Evolutionary conservation across 2,113 vertebrate species (phyloP), one percentile per base, ranked within the genome.

Genomic region (Hydrochoerus hydrochaeris): DNA sequence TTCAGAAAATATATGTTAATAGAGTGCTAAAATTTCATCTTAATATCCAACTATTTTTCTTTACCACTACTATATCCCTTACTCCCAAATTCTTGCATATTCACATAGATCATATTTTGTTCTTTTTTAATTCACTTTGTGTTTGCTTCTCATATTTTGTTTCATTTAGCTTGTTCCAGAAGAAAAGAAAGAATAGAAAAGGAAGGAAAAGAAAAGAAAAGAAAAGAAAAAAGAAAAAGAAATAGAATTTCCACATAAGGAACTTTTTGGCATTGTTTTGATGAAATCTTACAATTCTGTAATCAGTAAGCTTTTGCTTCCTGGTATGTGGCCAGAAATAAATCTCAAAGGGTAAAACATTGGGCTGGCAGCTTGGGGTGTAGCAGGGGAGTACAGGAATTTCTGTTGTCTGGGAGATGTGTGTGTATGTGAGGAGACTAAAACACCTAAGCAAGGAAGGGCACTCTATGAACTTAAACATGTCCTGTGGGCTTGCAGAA

Each of bases 391-490:
- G 38, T 41, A 2, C 6, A n/a, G 52, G 26, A 38, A 71, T 71
- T 32, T 60, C 46, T 30, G 67, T 19, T 52, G 41, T 28, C 65
- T 52, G 2, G 22, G 57, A 78, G 57, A 81, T 82, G 32, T 65
- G 63, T 63, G 54, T 54, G 16, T 84, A 17, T 44, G 49, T 63
- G 9, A 11, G 44, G 44, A 30, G 44, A 78, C 44, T 12, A 35
- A 22, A 8, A 10, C 62, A 73, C 58, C 85, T 85, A 60, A 54
- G 54, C 38, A 88, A 95, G 26, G n/a, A 67, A 38, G 60, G 28
- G 60, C 2, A 69, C 52, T 92, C 81, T 94, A 75, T 96, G 85
- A 97, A 96, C 67, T 88, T 80, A 69, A 88, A 62, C 77, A 78
- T 90, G 24, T 57, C 94, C 91, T 81, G 0, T 0, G 49, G 91